These are phyloP conservation scores for Urocitellus parryii DNA, from an alignment of 2,113 vertebrate genomes.

Conservation along the genomic window DNA sequence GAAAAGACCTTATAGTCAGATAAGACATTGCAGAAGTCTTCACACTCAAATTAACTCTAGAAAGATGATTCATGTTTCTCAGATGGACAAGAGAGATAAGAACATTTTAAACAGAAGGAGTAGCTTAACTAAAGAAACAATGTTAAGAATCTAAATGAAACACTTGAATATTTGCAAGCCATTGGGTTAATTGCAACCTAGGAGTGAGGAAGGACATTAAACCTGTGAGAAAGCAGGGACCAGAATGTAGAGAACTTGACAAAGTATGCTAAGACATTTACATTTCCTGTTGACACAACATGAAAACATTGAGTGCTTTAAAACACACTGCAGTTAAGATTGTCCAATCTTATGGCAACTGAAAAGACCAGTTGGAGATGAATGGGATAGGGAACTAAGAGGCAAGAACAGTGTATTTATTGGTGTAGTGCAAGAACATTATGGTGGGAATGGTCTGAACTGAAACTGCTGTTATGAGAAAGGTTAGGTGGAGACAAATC, in stretches of 20 bases:
- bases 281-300: background rate
- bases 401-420: background rate
- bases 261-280: background rate
- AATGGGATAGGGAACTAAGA: background rate
- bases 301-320: background rate
- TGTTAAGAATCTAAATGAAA: background rate
- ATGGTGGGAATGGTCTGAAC: background rate
- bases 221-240: background rate
- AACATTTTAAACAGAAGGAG: background rate
- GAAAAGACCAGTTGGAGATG: background rate
- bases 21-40: background rate
- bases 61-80: background rate
- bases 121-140: background rate
- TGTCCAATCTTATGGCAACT: background rate
- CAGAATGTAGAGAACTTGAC: background rate
- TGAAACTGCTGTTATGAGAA: background rate
- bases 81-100: background rate
- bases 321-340: background rate
- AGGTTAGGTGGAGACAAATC: background rate
- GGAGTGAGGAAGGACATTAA: background rate
- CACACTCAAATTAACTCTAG: conserved; percentile 23
- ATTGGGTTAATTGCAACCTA: background rate
- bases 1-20: background rate
- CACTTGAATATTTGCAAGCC: background rate
- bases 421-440: background rate